Percentiles rank a stretch among this genome's conserved stretches.
Evolutionary conservation across 2,888 invertebrate genomes (phyloP).

Genomic region (Celastrina argiolus): DNA sequence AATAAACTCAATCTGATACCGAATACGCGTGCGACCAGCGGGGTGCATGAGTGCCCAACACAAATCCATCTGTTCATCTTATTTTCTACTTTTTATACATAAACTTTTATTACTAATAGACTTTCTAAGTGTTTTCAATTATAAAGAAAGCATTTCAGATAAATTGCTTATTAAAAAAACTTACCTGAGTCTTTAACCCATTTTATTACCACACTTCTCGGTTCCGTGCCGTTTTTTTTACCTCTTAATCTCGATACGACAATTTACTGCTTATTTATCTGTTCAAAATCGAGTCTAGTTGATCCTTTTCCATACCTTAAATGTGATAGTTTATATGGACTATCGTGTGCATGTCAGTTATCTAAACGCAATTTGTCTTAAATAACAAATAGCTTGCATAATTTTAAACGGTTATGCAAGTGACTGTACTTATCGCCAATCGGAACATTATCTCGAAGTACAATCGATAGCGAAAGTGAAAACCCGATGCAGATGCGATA

Average conservation of each 20-base stretch:
- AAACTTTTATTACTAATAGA: background rate
- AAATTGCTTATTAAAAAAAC: too few species aligned
- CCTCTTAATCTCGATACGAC: too few species aligned
- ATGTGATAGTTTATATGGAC: background rate
- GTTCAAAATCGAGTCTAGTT: background rate
- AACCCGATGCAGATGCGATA: background rate
- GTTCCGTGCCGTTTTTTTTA: too few species aligned
- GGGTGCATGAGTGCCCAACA: background rate
- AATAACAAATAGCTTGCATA: conserved; percentile 12
- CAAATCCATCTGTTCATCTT: background rate
- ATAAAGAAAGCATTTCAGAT: background rate
- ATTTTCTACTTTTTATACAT: background rate
- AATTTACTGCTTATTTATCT: background rate
- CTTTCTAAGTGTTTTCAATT: background rate
- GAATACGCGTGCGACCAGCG: conserved; percentile 8
- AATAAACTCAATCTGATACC: conserved; percentile 12
- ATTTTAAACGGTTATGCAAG: background rate
- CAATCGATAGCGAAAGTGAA: conserved; percentile 12
- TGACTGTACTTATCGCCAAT: conserved; percentile 16
- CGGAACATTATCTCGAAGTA: background rate
- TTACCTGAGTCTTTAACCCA: too few species aligned
- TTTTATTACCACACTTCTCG: too few species aligned
- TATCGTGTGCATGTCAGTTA: background rate
- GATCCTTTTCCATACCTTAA: background rate
- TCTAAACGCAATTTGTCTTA: conserved; percentile 14